A percentile compares a stretch with the other conserved stretches of the same genome.
phyloP scores from a whole-genome alignment of 2,113 vertebrate species.

The Semnornis frantzii region DNA sequence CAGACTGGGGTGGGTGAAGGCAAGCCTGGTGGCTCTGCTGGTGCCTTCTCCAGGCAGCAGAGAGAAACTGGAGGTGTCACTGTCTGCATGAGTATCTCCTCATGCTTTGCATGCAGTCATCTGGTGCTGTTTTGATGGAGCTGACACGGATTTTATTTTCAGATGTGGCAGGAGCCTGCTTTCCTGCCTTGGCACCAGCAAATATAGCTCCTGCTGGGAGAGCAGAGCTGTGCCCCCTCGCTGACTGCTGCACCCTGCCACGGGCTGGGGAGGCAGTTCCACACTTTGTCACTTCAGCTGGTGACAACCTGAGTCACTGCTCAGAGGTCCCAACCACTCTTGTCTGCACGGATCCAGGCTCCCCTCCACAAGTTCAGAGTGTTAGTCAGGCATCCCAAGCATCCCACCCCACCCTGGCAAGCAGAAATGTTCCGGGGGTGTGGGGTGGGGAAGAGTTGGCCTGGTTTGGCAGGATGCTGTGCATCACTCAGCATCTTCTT shows the following conservation, averaged over 20 bases:
- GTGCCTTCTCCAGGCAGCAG: neutral
- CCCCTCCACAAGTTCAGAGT: neutral
- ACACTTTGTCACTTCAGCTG: neutral
- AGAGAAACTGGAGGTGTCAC: conserved; percentile 35
- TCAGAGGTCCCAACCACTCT: neutral
- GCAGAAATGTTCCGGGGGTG: neutral
- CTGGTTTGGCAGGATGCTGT: neutral
- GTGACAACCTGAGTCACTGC: neutral
- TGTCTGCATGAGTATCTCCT: conserved; percentile 20
- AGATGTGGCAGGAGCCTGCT: conserved; percentile 15
- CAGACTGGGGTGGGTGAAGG: neutral
- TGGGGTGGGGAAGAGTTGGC: neutral
- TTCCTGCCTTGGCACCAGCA: neutral
- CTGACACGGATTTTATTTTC: neutral
- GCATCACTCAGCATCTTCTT: neutral
- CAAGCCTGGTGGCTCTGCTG: neutral
- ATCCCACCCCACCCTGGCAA: neutral
- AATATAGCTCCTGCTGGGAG: neutral
- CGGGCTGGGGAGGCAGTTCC: neutral
- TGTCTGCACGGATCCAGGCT: neutral
- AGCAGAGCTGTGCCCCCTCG: conserved; percentile 12
- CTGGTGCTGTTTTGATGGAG: neutral
- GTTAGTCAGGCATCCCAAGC: neutral
- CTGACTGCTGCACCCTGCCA: conserved; percentile 1
- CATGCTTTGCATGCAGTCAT: neutral